Evolutionary conservation across 1,140 invertebrate species (phyloP), one percentile per base, ranked within the genome.

Genomic region (Drosophila albomicans): DNA sequence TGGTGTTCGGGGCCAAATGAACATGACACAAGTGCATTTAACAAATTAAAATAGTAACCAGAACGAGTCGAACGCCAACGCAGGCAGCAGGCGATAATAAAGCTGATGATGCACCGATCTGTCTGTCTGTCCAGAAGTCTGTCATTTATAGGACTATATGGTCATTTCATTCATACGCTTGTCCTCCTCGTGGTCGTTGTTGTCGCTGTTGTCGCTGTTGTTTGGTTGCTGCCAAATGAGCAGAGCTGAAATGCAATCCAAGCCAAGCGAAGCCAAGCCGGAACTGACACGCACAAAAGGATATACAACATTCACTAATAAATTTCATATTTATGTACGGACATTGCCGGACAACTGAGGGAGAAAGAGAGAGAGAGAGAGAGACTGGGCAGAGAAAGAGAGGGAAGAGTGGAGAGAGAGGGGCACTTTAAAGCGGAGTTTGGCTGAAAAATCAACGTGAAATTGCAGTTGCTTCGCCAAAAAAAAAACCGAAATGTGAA

Each of bases 251-350:
- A 74, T 80, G 80, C 69, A 88, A 80, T 88, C 66, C 80, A 70
- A 84, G 20, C 20, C 20, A 70, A 84, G 73, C 84, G 20, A 20
- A 20, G 20, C 20, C 69, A 70, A 84, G 73, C 84, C 84, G 80
- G 84, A 87, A 80, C 77, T 87, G 84, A 87, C 84, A 87, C 84
- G 84, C 84, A 87, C 80, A 88, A 87, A 88, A 88, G 84, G 84
- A 82, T 87, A 84, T 84, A 86, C 78, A 87, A 84, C 77, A 84
- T 80, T 87, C 75, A 88, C 84, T 87, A 87, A 87, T 87, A 88
- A 87, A 87, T 87, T 87, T 87, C 84, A 87, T 87, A 87, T 88
- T 87, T 88, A 86, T 88, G 84, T 79, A 72, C 62, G 81, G 69
- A 64, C 78, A 73, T 77, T 79, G 81, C 66, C 65, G 49, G 46